Base-by-base conservation (phyloP, 2,888 invertebrate genomes). In the Spodoptera picta region DNA sequence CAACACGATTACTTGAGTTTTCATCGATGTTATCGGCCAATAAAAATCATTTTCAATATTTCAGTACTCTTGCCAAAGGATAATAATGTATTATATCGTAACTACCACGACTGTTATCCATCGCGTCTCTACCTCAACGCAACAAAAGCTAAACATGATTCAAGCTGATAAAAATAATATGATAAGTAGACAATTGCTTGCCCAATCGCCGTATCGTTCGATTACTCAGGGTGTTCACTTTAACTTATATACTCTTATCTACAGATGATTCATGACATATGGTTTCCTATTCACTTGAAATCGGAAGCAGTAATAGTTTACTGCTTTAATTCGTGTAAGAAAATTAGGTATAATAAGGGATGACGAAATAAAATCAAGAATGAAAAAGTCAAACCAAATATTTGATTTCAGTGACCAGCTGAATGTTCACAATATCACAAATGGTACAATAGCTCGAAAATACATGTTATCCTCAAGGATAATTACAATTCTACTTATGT, bases 131-230 rank as follows among this genome's bases (percentile, higher is more conserved):
- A 27, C 12, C 36, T 36, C 7, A 19, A 36, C 6, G 42, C 57
- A 63, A 51, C 46, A 53, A 47, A 61, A 42, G 12, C 41, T 44
- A 14, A 41, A 54, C 62, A 68, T 36, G 41, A 69, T 55, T 36
- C 55, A 3, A 48, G 24, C 12, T 44, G 71, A 70, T 70, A 65
- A 45, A 4, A 31, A 43, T n/a, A 10, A 3, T 31, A 5, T 48
- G 59, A 69, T 70, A 70, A 65, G 57, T 49, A 42, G 47, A 45
- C 31, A 42, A 55, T 14, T 47, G 50, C n/a, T 61, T 46, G 19
- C 49, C 11, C n/a, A 69, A 62, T 55, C 44, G 59, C 24, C 10
- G 42, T 53, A 54, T 46, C 31, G 19, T 53, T 46, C 27, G 9
- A 36, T 60, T 43, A 31, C 11, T 31, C 3, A 10, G 23, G n/a